Evolutionary conservation across 1,140 invertebrate genomes (phyloP), one percentile per base, ranked within the genome.

Genomic region (Drosophila kohkoa): DNA sequence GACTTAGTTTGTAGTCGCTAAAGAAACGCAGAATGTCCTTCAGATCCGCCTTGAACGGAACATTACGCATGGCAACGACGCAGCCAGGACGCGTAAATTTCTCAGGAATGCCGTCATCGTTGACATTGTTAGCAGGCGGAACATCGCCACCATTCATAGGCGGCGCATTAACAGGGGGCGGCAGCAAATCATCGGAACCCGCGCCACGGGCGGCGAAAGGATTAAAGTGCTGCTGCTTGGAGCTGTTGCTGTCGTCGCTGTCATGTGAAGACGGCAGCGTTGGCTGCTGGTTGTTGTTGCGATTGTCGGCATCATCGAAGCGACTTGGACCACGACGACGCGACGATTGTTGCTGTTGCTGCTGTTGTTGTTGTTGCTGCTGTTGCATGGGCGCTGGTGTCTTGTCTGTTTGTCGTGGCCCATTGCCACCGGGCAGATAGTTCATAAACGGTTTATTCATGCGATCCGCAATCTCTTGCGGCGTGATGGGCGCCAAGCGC

Each of bases 11-110:
- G 77, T 95, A 98, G 15, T 96, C 96, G 0, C 94, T 92, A 81
- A 99, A 98, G 89, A 98, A 98, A 1, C 95, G 94, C 46, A 98
- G 93, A 60, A 99, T 98, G 71, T 99, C 98, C 55, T 97, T 96
- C 7, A 98, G 95, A 5, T 95, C 95, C 0, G 97, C 97, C 64
- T 96, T 95, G 91, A 96, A 98, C 0, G 97, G 97, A 0, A 99
- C 95, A 92, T 99, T 99, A 81, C 96, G 95, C 80, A 98, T 93
- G 0, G 95, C 95, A 0, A 99, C 92, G 0, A 98, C 96, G 90
- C 97, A 98, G 6, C 97, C 97, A 1, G 96, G 96, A 45, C 95
- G 95, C 2, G 95, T 96, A 77, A 97, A 97, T 38, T 94, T 94
- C 16, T 96, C 93, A 1, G 94, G 92, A 32, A 91, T 91, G 15